A percentile compares a stretch with the other conserved stretches of the same genome.
These are phyloP conservation scores for Cephus sareptanus DNA, from an alignment of 2,888 invertebrate species.

Conservation along the genomic window DNA sequence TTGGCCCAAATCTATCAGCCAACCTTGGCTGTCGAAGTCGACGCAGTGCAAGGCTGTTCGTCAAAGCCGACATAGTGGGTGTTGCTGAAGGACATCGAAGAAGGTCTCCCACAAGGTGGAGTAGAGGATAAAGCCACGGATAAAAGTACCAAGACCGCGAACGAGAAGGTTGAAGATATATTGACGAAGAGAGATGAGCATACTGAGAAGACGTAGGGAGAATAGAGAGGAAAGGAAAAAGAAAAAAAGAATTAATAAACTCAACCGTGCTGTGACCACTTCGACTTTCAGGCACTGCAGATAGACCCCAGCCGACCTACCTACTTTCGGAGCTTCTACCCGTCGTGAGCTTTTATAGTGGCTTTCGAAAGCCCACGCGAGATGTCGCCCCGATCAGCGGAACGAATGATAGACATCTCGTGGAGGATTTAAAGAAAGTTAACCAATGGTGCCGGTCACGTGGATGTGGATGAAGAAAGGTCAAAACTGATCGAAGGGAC, in stretches of 20 bases:
- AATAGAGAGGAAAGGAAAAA: neutral
- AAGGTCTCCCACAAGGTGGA: conserved; percentile 33
- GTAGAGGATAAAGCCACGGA: conserved; percentile 22
- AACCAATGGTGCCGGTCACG: neutral
- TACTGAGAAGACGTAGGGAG: neutral
- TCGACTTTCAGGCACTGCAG: conserved; percentile 46
- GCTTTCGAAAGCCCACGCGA: neutral
- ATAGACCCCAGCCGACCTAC: neutral
- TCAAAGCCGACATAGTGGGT: too few species aligned
- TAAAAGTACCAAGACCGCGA: conserved; percentile 10
- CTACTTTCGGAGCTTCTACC: neutral
- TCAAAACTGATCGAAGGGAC: neutral
- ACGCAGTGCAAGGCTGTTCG: too few species aligned
- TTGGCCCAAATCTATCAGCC: too few species aligned
- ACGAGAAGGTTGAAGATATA: conserved; percentile 13
- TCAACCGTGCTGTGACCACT: conserved; percentile 51
- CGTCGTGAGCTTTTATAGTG: neutral
- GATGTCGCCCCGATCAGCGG: neutral
- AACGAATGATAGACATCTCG: neutral
- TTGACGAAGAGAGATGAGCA: neutral
- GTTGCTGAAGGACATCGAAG: conserved; percentile 61
- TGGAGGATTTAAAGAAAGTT: neutral
- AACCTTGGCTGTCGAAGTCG: too few species aligned
- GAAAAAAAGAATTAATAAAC: conserved; percentile 24
- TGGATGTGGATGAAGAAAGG: neutral